Conservation (phyloP, 2,797 vertebrate genomes). For the Gymnothorax javanicus region DNA sequence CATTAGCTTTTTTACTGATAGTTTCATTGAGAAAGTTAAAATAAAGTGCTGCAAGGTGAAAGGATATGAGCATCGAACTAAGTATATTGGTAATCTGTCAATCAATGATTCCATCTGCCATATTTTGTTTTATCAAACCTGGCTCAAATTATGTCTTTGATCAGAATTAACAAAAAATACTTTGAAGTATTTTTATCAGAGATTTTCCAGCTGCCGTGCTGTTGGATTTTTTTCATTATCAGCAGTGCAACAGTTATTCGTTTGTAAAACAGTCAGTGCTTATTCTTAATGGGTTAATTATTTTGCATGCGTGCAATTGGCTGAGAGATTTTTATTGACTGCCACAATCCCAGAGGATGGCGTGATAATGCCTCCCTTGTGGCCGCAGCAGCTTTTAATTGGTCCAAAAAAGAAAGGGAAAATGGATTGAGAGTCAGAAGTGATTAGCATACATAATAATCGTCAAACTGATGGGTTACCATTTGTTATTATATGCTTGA, state of each 20-base stretch:
- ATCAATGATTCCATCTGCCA: background rate
- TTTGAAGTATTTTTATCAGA: background rate
- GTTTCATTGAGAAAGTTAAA: conserved; percentile 13
- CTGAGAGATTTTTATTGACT: conserved; percentile 34
- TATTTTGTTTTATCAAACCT: background rate
- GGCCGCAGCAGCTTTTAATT: conserved; percentile 69
- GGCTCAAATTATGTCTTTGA: background rate
- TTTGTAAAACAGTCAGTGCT: background rate
- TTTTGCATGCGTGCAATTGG: conserved; percentile 25
- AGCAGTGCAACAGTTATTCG: background rate
- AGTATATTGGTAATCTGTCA: background rate
- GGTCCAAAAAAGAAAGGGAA: conserved; percentile 34
- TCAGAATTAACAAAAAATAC: background rate
- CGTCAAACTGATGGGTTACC: conserved; percentile 63
- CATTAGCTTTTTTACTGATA: background rate
- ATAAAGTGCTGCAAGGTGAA: conserved; percentile 7
- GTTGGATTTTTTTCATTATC: background rate
- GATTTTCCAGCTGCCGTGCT: background rate
- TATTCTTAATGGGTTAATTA: conserved; percentile 29
- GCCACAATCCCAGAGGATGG: conserved; percentile 21
- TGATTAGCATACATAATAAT: conserved; percentile 39
- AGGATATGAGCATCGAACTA: background rate
- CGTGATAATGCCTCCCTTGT: conserved; percentile 45
- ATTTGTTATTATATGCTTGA: conserved; percentile 59
- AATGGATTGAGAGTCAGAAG: conserved; percentile 45